Evolutionary conservation across 2,113 vertebrate species (phyloP).

Genomic region (Podarcis cretensis): DNA sequence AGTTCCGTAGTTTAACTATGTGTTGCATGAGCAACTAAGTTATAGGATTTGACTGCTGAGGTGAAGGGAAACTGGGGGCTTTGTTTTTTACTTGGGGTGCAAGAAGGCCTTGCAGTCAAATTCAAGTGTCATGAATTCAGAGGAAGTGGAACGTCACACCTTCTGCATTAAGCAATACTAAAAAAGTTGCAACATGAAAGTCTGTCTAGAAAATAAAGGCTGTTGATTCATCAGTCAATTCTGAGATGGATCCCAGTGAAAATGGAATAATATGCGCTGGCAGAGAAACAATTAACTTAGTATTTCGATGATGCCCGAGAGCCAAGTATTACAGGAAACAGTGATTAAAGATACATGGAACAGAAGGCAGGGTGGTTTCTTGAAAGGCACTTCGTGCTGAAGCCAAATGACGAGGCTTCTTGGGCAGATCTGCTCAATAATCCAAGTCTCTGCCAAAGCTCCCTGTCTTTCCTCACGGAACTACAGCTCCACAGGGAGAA

Average conservation of each 20-base stretch:
- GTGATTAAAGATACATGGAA: background rate
- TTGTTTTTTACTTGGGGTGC: background rate
- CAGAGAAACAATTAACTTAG: background rate
- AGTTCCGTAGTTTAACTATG: too few relatives aligned
- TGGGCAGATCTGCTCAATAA: background rate
- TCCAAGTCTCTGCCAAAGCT: background rate
- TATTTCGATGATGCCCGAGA: background rate
- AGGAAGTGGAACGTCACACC: background rate
- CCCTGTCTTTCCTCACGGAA: background rate
- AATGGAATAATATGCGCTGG: background rate
- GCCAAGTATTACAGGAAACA: background rate
- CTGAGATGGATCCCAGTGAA: background rate
- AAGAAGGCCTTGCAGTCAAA: background rate
- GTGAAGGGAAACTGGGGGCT: too few relatives aligned
- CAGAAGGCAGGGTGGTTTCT: background rate
- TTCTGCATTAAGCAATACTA: background rate
- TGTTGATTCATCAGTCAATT: background rate
- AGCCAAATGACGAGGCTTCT: background rate
- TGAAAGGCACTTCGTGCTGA: background rate
- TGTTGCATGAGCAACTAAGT: too few relatives aligned
- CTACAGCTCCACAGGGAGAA: background rate
- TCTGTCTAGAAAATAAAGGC: background rate
- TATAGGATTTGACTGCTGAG: too few relatives aligned
- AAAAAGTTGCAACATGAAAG: background rate
- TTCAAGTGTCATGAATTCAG: background rate